Conservation (phyloP, 2,113 vertebrate species). For the Motacilla tschutschensis region DNA sequence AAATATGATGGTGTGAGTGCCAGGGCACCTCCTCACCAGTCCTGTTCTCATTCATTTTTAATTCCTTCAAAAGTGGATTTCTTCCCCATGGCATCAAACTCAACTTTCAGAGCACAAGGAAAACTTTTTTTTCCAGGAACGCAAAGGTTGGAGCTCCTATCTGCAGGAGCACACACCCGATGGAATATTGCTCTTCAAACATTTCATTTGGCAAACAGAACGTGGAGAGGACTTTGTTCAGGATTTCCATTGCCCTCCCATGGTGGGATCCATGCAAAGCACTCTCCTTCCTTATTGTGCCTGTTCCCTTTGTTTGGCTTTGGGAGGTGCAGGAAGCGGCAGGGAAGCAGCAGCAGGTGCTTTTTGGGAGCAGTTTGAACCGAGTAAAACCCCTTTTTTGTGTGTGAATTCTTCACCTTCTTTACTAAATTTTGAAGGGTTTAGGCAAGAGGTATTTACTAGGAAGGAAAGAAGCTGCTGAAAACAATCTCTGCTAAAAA, state of each 20-base stretch:
- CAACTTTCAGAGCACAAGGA: background rate
- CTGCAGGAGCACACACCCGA: background rate
- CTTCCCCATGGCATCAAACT: background rate
- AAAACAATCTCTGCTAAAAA: background rate
- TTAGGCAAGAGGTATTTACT: background rate
- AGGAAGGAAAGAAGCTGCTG: background rate
- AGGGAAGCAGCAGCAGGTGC: background rate
- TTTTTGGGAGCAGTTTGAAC: background rate
- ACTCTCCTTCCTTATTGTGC: background rate
- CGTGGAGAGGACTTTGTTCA: background rate
- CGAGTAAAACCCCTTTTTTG: background rate
- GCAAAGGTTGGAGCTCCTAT: background rate
- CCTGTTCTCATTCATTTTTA: background rate
- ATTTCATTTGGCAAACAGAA: background rate
- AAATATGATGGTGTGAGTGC: background rate
- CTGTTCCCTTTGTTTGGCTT: background rate
- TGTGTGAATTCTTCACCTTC: background rate
- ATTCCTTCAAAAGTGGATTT: background rate
- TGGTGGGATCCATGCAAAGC: background rate
- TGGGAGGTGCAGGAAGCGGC: background rate
- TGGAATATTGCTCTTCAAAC: conserved; percentile 1
- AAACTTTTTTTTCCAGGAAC: background rate
- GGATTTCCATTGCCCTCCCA: background rate
- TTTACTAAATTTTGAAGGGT: background rate
- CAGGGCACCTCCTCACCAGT: background rate